Base-by-base conservation (phyloP, 2,113 vertebrate genomes). In the Rhizomys pruinosus region DNA sequence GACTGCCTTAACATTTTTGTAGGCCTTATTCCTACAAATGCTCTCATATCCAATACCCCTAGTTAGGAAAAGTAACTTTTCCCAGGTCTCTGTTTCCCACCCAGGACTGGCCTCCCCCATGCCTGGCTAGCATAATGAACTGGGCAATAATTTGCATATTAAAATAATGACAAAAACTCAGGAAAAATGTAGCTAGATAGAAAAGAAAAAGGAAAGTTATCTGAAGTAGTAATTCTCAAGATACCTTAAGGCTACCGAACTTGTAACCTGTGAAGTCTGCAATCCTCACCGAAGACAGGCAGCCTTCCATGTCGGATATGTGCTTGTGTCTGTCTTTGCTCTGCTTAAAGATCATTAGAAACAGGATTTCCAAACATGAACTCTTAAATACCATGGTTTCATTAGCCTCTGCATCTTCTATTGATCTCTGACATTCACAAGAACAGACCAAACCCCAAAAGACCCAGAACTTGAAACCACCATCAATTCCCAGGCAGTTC, bases 221-320 rank as follows among this genome's bases (percentile, higher is more conserved):
- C 0, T 1, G 34, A 47, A 63, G 4, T 0, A 89, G n/a, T 7
- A 87, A 73, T 90, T 5, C 0, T 7, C 1, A 25, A 52, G 27
- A 88, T 98, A 99, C 99, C 99, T 99, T 99, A 61, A 98, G 98
- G 93, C 82, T 97, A 92, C 98, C 98, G 95, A 99, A 98, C 59
- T 99, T 98, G 0, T 97, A 95, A 79, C 97, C 97, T 55, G 96
- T 97, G 98, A 97, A 98, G 84, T 98, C 98, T 85, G 88, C 93
- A 66, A 98, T 98, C 95, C 98, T 98, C 71, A 97, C 2, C 0
- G 96, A 93, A 77, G 98, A 98, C 42, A 99, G 98, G 96, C 97
- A 98, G 87, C 98, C 98, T 96, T 99, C 98, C 92, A 99, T 97
- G 72, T 99, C 98, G 23, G 98, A 97, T 25, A 96, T 95, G 34